Percentiles rank a stretch among this genome's conserved stretches.
phyloP scores from a whole-genome alignment of 2,888 invertebrate species.

The Drosophila leonis region DNA sequence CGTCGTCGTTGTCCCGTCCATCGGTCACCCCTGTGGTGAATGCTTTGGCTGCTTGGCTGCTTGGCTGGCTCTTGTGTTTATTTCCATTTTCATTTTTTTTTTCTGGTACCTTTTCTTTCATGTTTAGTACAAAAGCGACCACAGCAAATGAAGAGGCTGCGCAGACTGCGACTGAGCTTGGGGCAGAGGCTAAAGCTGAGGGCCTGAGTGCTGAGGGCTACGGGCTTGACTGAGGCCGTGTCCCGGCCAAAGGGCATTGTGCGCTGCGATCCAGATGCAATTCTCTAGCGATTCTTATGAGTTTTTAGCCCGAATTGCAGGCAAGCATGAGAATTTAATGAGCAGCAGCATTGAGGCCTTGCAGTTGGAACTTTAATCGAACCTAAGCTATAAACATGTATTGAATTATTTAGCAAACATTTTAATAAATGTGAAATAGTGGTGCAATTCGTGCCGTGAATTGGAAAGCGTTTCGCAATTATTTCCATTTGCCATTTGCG shows the following conservation, averaged over 20 bases:
- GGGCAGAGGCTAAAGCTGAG: not conserved
- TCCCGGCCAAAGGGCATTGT: constrained; percentile 33
- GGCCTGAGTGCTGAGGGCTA: not conserved
- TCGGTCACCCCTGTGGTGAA: constrained; percentile 26
- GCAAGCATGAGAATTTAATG: constrained; percentile 78
- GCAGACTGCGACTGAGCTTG: constrained; percentile 12
- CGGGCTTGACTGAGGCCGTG: not conserved
- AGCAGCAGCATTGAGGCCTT: constrained; percentile 36
- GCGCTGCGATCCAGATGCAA: constrained; percentile 22
- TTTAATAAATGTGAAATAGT: constrained; percentile 21
- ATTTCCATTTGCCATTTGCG: constrained; percentile 62
- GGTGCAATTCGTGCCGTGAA: constrained; percentile 4
- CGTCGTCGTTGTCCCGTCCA: not conserved
- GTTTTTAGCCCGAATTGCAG: constrained; percentile 61
- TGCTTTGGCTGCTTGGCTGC: constrained; percentile 35
- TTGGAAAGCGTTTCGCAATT: constrained; percentile 30
- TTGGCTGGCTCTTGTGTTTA: constrained; percentile 33
- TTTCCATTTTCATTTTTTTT: constrained; percentile 16
- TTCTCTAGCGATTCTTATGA: constrained; percentile 21
- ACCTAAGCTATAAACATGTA: not conserved
- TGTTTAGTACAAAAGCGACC: constrained; percentile 52
- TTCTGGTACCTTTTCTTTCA: constrained; percentile 45
- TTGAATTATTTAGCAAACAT: constrained; percentile 6
- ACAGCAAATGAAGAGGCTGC: constrained; percentile 53
- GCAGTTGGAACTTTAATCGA: constrained; percentile 27